Conservation (phyloP, 2,888 invertebrate genomes). For the Galerucella calmariensis region DNA sequence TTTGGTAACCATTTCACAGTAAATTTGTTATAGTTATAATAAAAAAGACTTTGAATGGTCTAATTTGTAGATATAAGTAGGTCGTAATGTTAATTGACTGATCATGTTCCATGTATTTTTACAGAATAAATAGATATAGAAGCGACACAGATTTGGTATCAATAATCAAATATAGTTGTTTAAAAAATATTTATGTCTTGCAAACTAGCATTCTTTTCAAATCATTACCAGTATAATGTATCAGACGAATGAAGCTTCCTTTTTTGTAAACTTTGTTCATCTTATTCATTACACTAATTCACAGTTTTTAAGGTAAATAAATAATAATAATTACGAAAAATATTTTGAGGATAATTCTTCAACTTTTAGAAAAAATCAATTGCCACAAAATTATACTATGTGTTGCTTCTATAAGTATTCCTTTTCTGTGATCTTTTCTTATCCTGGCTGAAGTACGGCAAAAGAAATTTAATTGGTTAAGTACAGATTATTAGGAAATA, state of each 20-base stretch:
- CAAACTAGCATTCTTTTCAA: too few species aligned
- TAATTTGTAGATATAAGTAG: constrained; percentile 33
- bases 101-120: constrained; percentile 35
- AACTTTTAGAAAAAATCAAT: neutral
- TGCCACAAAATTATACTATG: neutral
- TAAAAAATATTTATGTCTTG: too few species aligned
- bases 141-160: neutral
- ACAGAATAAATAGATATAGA: constrained; percentile 18
- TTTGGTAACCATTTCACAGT: neutral
- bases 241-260: too few species aligned
- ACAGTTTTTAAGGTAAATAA: too few species aligned
- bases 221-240: too few species aligned
- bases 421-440: constrained; percentile 29
- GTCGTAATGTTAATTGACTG: constrained; percentile 43
- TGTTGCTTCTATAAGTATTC: constrained; percentile 25
- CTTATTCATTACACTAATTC: too few species aligned
- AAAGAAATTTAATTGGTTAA: neutral
- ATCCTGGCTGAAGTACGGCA: constrained; percentile 34
- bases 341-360: too few species aligned
- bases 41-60: constrained; percentile 24
- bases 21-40: constrained; percentile 4
- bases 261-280: too few species aligned
- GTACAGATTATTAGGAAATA: too few species aligned
- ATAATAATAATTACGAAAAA: too few species aligned
- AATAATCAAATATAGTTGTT: too few species aligned